A percentile compares a stretch with the other conserved stretches of the same genome.
Evolutionary conservation across 1,140 invertebrate species (phyloP).

Genomic region (Asobara japonica): DNA sequence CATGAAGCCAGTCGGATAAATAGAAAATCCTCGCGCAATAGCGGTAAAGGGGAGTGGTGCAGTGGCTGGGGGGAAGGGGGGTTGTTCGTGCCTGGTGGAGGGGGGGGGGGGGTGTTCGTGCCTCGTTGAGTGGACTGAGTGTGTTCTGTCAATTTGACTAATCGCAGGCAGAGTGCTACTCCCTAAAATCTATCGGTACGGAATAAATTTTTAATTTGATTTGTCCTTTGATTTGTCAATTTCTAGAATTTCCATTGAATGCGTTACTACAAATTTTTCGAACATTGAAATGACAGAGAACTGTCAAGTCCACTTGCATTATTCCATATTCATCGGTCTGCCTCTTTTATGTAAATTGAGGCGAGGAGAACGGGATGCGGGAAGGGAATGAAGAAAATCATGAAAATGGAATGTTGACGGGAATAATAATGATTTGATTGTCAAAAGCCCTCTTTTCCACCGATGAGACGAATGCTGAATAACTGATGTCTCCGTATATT

Average conservation of each 20-base stretch:
- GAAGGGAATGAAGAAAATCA: neutral
- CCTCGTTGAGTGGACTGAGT: conserved; percentile 28
- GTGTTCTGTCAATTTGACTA: conserved; percentile 23
- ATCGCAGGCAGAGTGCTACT: conserved; percentile 15
- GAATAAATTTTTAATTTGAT: conserved; percentile 25
- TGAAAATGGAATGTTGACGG: neutral
- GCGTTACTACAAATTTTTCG: neutral
- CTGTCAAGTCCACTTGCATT: neutral
- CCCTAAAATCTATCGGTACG: conserved; percentile 13
- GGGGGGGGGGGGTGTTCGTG: neutral
- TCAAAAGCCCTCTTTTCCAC: neutral
- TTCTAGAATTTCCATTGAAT: neutral
- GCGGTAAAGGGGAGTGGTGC: neutral
- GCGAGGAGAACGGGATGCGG: neutral
- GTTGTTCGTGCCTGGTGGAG: neutral
- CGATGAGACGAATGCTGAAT: neutral
- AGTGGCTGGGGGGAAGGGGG: neutral
- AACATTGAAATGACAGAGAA: neutral
- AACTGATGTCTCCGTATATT: neutral
- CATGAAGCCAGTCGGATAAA: neutral
- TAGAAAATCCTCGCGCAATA: neutral
- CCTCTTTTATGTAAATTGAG: neutral
- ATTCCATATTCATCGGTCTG: neutral
- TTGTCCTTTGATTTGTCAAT: conserved; percentile 8
- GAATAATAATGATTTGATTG: neutral